Evolutionary conservation across 2,113 vertebrate genomes (phyloP).

Genomic region (Orientallactaga bullata): DNA sequence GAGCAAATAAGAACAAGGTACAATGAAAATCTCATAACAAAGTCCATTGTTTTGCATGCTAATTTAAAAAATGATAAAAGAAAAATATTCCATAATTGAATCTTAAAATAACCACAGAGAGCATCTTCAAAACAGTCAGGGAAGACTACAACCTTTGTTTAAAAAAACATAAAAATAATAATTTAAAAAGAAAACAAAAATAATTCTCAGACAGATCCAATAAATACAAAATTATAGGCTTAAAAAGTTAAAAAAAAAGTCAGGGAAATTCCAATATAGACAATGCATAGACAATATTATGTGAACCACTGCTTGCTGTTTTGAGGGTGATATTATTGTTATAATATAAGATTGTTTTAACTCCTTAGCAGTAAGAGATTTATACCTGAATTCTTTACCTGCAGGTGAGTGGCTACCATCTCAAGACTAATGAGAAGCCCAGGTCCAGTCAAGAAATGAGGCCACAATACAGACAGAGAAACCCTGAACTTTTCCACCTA

Average conservation of each 20-base stretch:
- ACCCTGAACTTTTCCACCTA: neutral
- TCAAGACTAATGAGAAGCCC: neutral
- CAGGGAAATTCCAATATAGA: too few relatives aligned
- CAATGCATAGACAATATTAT: neutral
- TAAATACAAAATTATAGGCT: too few relatives aligned
- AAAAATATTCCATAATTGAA: neutral
- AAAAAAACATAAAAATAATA: too few relatives aligned
- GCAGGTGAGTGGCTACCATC: neutral
- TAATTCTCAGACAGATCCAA: too few relatives aligned
- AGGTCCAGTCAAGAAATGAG: neutral
- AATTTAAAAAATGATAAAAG: neutral
- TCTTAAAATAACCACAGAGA: neutral
- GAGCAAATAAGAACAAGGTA: neutral
- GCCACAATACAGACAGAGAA: neutral
- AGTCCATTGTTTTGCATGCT: neutral
- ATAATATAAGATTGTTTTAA: neutral
- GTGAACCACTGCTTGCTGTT: neutral
- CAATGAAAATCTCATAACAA: neutral
- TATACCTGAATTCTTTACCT: neutral
- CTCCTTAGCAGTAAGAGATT: neutral
- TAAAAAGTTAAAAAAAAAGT: too few relatives aligned
- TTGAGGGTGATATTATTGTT: neutral
- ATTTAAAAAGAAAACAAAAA: too few relatives aligned
- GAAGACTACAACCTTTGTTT: neutral
- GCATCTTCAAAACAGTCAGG: neutral